These are phyloP conservation scores for Epinephelus fuscoguttatus DNA, from an alignment of 2,113 vertebrate genomes.

Conservation along the genomic window DNA sequence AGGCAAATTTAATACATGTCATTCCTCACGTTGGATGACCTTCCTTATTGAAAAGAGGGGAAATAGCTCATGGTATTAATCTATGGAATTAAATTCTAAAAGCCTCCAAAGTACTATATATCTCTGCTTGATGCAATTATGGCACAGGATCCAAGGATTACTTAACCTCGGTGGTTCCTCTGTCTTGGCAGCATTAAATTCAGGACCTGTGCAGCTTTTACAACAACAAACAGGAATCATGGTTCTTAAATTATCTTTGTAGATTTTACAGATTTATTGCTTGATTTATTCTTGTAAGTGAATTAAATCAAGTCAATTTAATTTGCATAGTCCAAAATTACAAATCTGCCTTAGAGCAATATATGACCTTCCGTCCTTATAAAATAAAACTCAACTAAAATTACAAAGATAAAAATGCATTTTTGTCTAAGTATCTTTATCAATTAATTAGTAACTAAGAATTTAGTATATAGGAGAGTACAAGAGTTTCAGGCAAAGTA, in stretches of 20 bases:
- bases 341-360: background rate
- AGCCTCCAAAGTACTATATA: background rate
- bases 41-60: background rate
- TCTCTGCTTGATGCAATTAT: background rate
- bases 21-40: conserved; percentile 1
- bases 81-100: background rate
- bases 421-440: background rate
- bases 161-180: background rate
- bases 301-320: background rate
- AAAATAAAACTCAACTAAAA: background rate
- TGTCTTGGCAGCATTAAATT: background rate
- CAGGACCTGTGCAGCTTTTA: background rate
- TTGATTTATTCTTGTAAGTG: background rate
- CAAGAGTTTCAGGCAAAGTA: background rate
- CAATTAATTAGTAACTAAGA: background rate
- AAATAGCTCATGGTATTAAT: background rate
- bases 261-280: background rate
- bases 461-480: background rate
- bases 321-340: background rate
- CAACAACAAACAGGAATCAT: background rate
- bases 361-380: background rate
- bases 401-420: too few relatives aligned
- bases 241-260: background rate
- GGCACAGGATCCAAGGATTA: background rate
- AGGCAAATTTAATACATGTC: conserved; percentile 21